A percentile compares a stretch with the other conserved stretches of the same genome.
Conservation (phyloP, 2,797 vertebrate genomes). For the Phylloscopus collybita region DNA sequence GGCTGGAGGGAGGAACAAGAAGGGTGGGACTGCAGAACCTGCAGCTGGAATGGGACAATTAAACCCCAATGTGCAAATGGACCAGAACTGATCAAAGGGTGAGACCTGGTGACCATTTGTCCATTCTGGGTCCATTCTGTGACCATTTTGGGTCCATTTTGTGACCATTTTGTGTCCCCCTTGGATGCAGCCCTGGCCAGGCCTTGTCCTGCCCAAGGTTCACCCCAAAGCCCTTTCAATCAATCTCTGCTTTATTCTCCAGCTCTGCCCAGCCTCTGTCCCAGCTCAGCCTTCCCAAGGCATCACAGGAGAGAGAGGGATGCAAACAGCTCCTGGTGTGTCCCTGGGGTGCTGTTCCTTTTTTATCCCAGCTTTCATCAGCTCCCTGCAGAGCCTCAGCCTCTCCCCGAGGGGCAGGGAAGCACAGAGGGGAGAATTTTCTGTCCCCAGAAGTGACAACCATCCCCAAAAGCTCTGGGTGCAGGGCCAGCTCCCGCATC, state of each 20-base stretch:
- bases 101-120: background rate
- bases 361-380: background rate
- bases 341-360: background rate
- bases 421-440: background rate
- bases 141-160: no score
- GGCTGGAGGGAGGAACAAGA: no score
- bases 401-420: background rate
- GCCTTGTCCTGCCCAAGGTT: background rate
- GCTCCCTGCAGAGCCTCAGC: background rate
- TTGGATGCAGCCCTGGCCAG: background rate
- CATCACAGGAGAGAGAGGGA: background rate
- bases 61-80: background rate
- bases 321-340: background rate
- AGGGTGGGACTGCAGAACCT: background rate
- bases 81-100: background rate
- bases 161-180: background rate
- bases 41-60: background rate
- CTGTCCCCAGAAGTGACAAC: fast-evolving
- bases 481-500: background rate
- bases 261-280: background rate
- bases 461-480: fast-evolving
- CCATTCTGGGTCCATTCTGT: background rate
- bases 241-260: background rate
- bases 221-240: background rate
- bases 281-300: background rate